A percentile compares a stretch with the other conserved stretches of the same genome.
These are phyloP conservation scores for Muntiacus reevesi DNA, from an alignment of 2,113 vertebrate species.

Conservation along the genomic window DNA sequence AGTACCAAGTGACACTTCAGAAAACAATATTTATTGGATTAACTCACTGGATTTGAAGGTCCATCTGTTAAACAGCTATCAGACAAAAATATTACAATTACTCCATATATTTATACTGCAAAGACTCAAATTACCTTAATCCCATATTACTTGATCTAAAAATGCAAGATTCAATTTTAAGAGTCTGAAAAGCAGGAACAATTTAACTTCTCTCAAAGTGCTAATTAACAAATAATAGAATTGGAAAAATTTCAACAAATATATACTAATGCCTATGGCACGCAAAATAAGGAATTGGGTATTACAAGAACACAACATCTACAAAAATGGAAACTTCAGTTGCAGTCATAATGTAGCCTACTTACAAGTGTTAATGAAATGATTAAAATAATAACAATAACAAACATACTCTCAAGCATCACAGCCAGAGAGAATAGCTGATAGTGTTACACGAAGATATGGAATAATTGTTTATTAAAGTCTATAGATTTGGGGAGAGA, in stretches of 20 bases:
- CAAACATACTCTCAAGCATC: not conserved
- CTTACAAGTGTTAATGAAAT: not conserved
- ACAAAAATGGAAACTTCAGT: not conserved
- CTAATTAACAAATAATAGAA: not conserved
- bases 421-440: not conserved
- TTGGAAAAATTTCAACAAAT: not conserved
- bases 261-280: not conserved
- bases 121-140: not conserved
- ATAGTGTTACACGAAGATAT: not conserved
- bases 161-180: not conserved
- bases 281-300: not conserved
- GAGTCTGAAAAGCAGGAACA: not conserved
- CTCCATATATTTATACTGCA: not conserved
- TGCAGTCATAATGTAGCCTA: not conserved
- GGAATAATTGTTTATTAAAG: not conserved
- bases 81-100: not conserved
- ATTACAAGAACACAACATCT: not conserved
- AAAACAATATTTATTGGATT: not conserved
- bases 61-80: not conserved
- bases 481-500: not conserved
- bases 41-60: not conserved
- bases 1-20: not conserved
- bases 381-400: not conserved
- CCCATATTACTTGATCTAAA: not conserved
- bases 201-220: not conserved